Conservation (phyloP, 2,797 vertebrate species). For the Tiaroga cobitis region DNA sequence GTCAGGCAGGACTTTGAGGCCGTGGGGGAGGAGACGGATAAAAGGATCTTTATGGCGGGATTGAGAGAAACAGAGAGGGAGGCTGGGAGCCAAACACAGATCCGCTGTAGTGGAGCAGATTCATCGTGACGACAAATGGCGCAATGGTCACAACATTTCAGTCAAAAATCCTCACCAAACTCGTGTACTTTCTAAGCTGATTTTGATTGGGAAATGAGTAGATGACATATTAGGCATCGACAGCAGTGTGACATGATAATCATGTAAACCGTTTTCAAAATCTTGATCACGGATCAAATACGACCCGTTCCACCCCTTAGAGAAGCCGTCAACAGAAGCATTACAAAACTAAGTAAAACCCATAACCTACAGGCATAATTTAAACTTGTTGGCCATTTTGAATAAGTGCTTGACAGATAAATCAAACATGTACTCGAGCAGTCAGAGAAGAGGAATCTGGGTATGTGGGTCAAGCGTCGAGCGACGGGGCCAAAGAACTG, state of each 20-base stretch:
- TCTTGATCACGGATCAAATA: not conserved
- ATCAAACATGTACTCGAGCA: not conserved
- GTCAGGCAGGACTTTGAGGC: not conserved
- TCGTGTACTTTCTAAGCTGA: not conserved
- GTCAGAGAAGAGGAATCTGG: not conserved
- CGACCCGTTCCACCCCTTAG: no score
- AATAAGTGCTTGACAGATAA: not conserved
- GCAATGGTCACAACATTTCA: not conserved
- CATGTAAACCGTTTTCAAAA: not conserved
- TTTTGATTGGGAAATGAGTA: not conserved
- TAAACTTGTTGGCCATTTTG: not conserved
- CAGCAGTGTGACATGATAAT: not conserved
- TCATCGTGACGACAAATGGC: not conserved
- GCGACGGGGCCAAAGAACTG: not conserved
- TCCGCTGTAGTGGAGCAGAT: not conserved
- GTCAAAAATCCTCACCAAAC: not conserved
- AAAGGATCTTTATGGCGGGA: conserved; percentile 22
- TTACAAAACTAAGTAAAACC: no score
- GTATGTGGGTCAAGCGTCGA: conserved; percentile 28
- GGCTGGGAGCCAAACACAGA: conserved; percentile 12
- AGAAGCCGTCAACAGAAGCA: not conserved
- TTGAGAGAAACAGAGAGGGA: conserved; percentile 20
- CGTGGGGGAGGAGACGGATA: conserved; percentile 15
- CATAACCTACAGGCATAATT: not conserved
- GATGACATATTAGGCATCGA: not conserved